Evolutionary conservation across 2,888 invertebrate genomes (phyloP).

Genomic region (Diarsia mendica): DNA sequence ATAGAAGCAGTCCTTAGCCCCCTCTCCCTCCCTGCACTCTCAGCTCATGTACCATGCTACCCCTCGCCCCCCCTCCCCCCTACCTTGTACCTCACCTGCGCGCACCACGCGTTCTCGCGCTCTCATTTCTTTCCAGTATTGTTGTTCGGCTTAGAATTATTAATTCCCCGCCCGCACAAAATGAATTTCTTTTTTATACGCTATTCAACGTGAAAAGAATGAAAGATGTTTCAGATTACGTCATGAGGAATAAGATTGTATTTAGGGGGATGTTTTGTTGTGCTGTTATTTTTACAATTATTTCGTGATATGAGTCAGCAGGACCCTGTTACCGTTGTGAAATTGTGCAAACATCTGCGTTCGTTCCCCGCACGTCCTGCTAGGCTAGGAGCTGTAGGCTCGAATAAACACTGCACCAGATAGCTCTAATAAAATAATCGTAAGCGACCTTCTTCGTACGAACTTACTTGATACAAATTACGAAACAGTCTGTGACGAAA

Average conservation of each 20-base stretch:
- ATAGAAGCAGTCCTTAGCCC: conserved; percentile 12
- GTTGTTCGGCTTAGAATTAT: conserved; percentile 60
- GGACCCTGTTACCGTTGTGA: neutral
- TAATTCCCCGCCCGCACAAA: conserved; percentile 58
- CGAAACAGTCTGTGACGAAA: conserved; percentile 30
- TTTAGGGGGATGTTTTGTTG: conserved; percentile 15
- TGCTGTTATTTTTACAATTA: conserved; percentile 23
- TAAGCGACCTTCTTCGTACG: conserved; percentile 3
- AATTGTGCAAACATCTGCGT: conserved; percentile 7
- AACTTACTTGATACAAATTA: conserved; percentile 29
- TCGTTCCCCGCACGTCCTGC: neutral
- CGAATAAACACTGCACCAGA: conserved; percentile 4
- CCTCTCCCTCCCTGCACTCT: too few relatives aligned
- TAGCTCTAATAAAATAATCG: conserved; percentile 29
- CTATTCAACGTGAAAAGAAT: conserved; percentile 48
- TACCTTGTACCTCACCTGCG: conserved; percentile 40
- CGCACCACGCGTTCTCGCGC: conserved; percentile 29
- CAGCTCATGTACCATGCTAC: too few relatives aligned
- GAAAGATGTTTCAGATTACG: conserved; percentile 54
- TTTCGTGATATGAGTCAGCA: neutral
- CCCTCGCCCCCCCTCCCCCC: too few relatives aligned
- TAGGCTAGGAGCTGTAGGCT: neutral
- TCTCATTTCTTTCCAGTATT: conserved; percentile 57
- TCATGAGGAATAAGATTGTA: conserved; percentile 39
- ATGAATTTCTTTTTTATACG: conserved; percentile 50